Evolutionary conservation across 2,797 vertebrate genomes (phyloP), one percentile per base, ranked within the genome.

Genomic region (Melanotaenia parkinsoni): DNA sequence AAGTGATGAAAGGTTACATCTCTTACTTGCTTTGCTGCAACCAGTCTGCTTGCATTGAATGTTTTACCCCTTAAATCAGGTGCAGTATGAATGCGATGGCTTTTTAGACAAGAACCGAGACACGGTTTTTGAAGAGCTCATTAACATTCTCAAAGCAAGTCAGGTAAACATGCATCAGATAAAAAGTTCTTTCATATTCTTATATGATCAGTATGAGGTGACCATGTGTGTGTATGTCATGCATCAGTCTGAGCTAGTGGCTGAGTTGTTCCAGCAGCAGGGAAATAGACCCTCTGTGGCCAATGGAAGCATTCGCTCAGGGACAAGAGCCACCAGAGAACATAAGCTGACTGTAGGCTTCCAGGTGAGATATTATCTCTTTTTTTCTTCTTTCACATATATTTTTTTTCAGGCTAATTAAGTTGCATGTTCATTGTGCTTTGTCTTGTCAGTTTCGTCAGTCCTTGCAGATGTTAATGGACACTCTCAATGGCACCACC

Each of bases 61-160:
- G 24, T 8, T 63, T 65, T 38, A 20, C 38, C 9, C 22, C n/a
- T 59, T 62, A 38, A 63, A 28, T 72, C 81, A 95, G 95, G 95
- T 96, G 35, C 93, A 93, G 57, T 95, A 96, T 57, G 93, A 95
- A 81, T 94, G 95, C 37, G 79, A 83, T 0, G 90, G 95, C 20
- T 95, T 95, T 83, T 77, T 95, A 60, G 91, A 94, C 70, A 96
- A 95, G 86, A 96, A 95, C 51, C 91, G 94, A 76, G 95, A 95
- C 65, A 95, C 93, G 0, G 92, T 95, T 37, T 95, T 94, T 75
- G 94, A 95, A 78, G 95, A 95, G 79, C 94, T 94, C 18, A 90
- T 96, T 56, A 96, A 96, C 64, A 94, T 96, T 67, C 89, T 96
- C 58, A 93, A 86, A 92, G 95, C 95, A 0, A 96, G 95, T 82